These are phyloP conservation scores for Teleopsis dalmanni DNA, from an alignment of 1,140 invertebrate genomes.

Conservation along the genomic window DNA sequence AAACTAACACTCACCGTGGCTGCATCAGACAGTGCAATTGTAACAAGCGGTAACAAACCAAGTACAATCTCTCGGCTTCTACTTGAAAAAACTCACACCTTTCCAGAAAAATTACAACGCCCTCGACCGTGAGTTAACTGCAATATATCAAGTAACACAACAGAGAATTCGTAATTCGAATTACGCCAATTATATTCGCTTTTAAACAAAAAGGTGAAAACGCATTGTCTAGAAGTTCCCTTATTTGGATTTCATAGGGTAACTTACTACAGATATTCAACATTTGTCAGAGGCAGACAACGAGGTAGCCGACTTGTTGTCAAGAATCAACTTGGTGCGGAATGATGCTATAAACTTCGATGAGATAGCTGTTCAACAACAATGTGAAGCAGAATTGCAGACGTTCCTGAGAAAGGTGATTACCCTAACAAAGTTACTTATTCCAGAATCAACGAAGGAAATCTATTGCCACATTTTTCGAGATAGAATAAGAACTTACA, in stretches of 20 bases:
- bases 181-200: neutral
- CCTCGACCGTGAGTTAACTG: slow-evolving; percentile 42
- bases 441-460: neutral
- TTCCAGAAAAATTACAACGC: slow-evolving; percentile 27
- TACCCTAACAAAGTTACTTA: neutral
- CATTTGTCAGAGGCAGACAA: slow-evolving; percentile 20
- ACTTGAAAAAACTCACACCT: slow-evolving; percentile 29
- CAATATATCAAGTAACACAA: slow-evolving; percentile 26
- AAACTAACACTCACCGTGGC: neutral
- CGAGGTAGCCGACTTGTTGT: slow-evolving; percentile 31
- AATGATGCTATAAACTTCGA: slow-evolving; percentile 1
- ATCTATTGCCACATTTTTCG: no score
- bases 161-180: neutral
- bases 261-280: neutral
- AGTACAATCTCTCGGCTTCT: slow-evolving; percentile 37
- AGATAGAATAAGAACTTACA: neutral
- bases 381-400: slow-evolving; percentile 11
- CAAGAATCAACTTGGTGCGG: slow-evolving; percentile 20
- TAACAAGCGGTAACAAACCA: slow-evolving; percentile 27
- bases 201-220: slow-evolving; percentile 3
- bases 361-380: neutral
- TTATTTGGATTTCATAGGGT: neutral
- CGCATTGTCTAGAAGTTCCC: neutral
- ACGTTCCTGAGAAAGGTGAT: slow-evolving; percentile 12
- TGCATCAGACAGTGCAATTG: slow-evolving; percentile 34